Conservation (phyloP, 1,140 invertebrate genomes). For the Lanistes nyassanus region DNA sequence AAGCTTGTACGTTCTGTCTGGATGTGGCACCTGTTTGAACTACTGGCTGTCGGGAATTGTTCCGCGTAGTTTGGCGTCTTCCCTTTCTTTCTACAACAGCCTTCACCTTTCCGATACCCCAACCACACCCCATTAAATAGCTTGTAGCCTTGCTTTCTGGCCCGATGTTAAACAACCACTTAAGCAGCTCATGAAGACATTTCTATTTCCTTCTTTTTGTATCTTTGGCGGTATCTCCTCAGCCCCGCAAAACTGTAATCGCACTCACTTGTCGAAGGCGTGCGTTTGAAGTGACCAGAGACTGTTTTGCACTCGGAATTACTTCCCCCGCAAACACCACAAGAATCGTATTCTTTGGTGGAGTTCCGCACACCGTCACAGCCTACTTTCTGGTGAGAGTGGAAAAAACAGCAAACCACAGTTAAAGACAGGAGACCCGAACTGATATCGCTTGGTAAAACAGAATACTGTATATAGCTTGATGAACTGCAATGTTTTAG, state of each 20-base stretch:
- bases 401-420: background rate
- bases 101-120: too few relatives aligned
- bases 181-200: conserved; percentile 83
- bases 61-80: too few relatives aligned
- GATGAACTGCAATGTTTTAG: background rate
- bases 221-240: conserved; percentile 55
- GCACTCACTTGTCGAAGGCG: conserved; percentile 73
- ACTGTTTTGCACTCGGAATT: conserved; percentile 87
- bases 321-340: conserved; percentile 91
- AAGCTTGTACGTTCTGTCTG: too few relatives aligned
- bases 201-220: conserved; percentile 71
- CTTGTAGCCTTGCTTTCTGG: too few relatives aligned
- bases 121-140: too few relatives aligned
- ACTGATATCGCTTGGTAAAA: background rate
- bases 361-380: conserved; percentile 95
- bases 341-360: conserved; percentile 78
- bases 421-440: background rate
- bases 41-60: too few relatives aligned
- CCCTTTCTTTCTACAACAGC: too few relatives aligned
- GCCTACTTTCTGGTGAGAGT: conserved; percentile 79
- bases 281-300: conserved; percentile 81
- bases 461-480: background rate
- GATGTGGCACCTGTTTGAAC: too few relatives aligned
- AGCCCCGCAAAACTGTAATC: conserved; percentile 24
- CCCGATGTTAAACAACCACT: too few relatives aligned